Base-by-base conservation (phyloP, 1,140 invertebrate species). In the Nasonia giraulti region DNA sequence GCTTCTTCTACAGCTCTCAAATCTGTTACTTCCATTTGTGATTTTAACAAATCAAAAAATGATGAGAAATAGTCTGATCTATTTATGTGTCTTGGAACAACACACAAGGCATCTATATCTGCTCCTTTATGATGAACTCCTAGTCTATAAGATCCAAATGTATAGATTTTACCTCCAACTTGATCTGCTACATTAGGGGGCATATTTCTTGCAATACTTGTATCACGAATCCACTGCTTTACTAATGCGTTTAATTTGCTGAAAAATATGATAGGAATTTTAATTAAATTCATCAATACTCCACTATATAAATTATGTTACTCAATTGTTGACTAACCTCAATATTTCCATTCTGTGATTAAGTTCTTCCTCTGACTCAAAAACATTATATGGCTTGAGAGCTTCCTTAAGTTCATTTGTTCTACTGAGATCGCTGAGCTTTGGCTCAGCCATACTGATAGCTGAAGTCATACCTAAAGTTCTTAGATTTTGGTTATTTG, bases 71-170 rank as follows among this genome's bases (percentile, higher is more conserved):
- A 99, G 93, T 99, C 99, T 1, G 94, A 91, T 75, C 99, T 94
- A 88, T 98, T 96, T 75, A 99, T 97, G 92, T 99, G 99, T 85
- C 98, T 94, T 3, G 99, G 99, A 40, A 97, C 98, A 55, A 99
- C 98, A 94, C 98, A 99, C 0, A 99, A 92, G 0, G 99, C 99
- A 94, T 99, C 99, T 90, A 99, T 99, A 96, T 99, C 99, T 89
- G 99, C 99, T 71, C 99, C 98, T 94, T 96, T 96, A 89, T 97
- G 98, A 92, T 99, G 98, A n/a, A 99, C 96, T 83, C 96, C 96
- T 87, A 97, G 93, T 86, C 96, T 94, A 89, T 97, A 99, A 78
- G 99, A 99, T 75, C 99, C 99, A 94, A 99, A 99, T 40, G 99
- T 99, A 90, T 98, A 99, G 84, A 99, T 98, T 94, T 99, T 99